A percentile compares a stretch with the other conserved stretches of the same genome.
phyloP scores from a whole-genome alignment of 2,888 invertebrate species.

The Pyrocoelia pectoralis region DNA sequence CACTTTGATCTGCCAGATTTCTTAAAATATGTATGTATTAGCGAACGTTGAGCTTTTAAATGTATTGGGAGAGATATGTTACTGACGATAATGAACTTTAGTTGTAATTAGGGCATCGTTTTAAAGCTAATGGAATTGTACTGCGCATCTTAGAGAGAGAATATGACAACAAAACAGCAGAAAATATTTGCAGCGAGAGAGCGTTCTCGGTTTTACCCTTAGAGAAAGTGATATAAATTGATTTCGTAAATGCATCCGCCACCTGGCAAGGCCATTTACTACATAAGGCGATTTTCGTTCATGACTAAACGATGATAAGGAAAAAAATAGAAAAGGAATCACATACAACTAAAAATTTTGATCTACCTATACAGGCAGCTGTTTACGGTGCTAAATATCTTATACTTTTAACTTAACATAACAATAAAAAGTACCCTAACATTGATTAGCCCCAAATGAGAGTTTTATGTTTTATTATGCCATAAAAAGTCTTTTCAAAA shows the following conservation, averaged over 20 bases:
- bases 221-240: constrained; percentile 21
- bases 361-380: constrained; percentile 31
- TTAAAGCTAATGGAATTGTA: constrained; percentile 28
- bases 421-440: constrained; percentile 51
- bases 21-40: constrained; percentile 4
- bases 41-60: constrained; percentile 21
- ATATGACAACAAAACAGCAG: constrained; percentile 7
- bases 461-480: constrained; percentile 55
- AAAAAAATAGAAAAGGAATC: constrained; percentile 50
- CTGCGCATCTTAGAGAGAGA: constrained; percentile 8
- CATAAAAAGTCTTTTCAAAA: constrained; percentile 56
- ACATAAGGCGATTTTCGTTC: constrained; percentile 46
- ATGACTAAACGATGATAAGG: constrained; percentile 47
- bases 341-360: constrained; percentile 42
- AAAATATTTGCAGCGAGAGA: constrained; percentile 5
- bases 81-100: constrained; percentile 29
- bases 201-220: constrained; percentile 3
- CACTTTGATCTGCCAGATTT: constrained; percentile 11
- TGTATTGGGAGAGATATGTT: constrained; percentile 24
- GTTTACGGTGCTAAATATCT: constrained; percentile 43
- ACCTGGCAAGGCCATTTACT: constrained; percentile 50
- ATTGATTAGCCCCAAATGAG: constrained; percentile 55
- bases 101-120: constrained; percentile 27
- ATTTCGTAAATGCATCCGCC: constrained; percentile 34
- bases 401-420: constrained; percentile 53